phyloP scores from a whole-genome alignment of 92 coral and sea anemone species.

The Siderastrea radians region DNA sequence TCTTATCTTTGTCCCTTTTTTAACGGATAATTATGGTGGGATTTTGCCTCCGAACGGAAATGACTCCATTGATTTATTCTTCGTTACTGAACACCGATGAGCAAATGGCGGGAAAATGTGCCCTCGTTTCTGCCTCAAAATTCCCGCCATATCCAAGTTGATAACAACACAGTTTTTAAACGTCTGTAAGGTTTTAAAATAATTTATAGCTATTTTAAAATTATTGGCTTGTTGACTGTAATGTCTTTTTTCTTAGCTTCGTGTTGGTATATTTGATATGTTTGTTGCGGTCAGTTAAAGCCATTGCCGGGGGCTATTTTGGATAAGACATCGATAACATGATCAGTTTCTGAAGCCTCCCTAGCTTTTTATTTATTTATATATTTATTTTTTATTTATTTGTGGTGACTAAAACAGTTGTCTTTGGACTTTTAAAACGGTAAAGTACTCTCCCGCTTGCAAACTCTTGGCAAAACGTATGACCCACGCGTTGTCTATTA shows the following conservation, averaged over 20 bases:
- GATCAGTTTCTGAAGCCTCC: not conserved
- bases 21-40: not conserved
- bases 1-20: not conserved
- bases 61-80: not conserved
- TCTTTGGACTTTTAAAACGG: too few species aligned
- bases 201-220: not conserved
- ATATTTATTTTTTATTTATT: too few species aligned
- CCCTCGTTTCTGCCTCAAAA: not conserved
- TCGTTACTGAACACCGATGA: not conserved
- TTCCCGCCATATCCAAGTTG: constrained; percentile 22
- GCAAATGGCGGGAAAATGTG: constrained; percentile 40
- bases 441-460: not conserved
- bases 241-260: not conserved
- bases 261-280: not conserved
- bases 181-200: not conserved
- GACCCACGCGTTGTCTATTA: not conserved
- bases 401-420: too few species aligned
- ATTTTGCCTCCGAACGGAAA: not conserved
- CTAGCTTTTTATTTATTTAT: too few species aligned
- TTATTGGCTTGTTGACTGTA: not conserved
- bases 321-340: not conserved
- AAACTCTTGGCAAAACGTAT: not conserved
- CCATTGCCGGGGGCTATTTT: constrained; percentile 13
- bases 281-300: not conserved
- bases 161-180: not conserved